These are phyloP conservation scores for Anabacerthia variegaticeps DNA, from an alignment of 2,797 vertebrate genomes.

Conservation along the genomic window DNA sequence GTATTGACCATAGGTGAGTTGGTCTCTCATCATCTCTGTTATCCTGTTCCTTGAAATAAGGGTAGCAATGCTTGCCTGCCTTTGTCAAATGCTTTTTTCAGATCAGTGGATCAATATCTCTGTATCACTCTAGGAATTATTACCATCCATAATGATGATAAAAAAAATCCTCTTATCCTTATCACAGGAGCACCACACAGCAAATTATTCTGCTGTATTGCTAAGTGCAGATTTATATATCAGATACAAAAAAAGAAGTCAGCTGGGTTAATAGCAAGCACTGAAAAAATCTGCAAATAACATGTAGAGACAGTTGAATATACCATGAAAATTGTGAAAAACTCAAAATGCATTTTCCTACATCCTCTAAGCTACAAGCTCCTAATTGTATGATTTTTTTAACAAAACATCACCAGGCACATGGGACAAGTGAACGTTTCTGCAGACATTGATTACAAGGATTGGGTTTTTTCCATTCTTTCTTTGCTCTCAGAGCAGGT, in stretches of 20 bases:
- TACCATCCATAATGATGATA: conserved; percentile 11
- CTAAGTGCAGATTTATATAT: conserved; percentile 40
- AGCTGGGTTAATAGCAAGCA: conserved; percentile 9
- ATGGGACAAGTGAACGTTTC: background rate
- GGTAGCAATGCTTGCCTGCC: background rate
- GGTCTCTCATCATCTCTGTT: background rate
- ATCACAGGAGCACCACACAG: conserved; percentile 27
- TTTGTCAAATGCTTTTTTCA: conserved; percentile 5
- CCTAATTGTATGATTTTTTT: conserved; percentile 5
- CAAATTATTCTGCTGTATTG: conserved; percentile 43
- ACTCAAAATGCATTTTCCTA: background rate
- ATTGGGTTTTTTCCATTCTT: background rate
- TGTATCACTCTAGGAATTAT: conserved; percentile 41
- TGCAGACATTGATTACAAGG: background rate
- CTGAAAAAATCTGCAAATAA: background rate
- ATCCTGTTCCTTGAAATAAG: background rate
- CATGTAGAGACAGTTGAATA: background rate
- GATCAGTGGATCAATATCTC: conserved; percentile 34
- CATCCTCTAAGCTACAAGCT: background rate
- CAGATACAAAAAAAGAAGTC: conserved; percentile 8
- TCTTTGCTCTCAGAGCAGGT: background rate
- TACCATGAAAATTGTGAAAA: background rate
- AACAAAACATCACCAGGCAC: background rate
- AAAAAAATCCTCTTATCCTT: conserved; percentile 50
- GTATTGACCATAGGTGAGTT: background rate